These are phyloP conservation scores for Macrosiphum euphorbiae DNA, from an alignment of 2,888 invertebrate genomes.

Conservation along the genomic window DNA sequence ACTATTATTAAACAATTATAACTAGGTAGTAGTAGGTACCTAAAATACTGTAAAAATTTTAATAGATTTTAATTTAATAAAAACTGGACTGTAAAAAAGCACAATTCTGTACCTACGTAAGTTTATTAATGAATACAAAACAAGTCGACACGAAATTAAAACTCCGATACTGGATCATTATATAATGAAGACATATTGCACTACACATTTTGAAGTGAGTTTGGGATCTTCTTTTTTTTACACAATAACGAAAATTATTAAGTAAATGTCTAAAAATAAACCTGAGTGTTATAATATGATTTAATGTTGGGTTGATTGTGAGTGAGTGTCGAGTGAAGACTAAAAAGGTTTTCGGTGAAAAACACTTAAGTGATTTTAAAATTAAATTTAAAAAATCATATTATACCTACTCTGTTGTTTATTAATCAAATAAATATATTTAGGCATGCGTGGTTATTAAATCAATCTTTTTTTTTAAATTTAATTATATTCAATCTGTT, in stretches of 20 bases:
- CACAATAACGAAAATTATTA: background rate
- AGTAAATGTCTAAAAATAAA: background rate
- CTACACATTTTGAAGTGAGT: background rate
- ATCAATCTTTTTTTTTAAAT: background rate
- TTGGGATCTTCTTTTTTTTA: background rate
- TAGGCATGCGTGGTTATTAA: background rate
- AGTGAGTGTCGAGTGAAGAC: accelerated
- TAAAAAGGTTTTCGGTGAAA: background rate
- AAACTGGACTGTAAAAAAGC: background rate
- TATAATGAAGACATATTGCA: background rate
- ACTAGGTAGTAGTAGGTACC: background rate
- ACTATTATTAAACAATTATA: background rate
- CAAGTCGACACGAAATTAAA: background rate
- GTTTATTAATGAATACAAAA: background rate
- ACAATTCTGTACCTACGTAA: background rate
- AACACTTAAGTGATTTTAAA: background rate
- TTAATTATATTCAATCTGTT: too few species aligned
- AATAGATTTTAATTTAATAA: background rate
- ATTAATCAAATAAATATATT: background rate
- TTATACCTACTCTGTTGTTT: background rate
- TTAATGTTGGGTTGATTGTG: background rate
- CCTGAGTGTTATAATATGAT: background rate
- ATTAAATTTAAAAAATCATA: background rate
- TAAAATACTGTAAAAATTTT: background rate
- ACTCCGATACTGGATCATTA: background rate